Percentiles rank a stretch among this genome's conserved stretches.
These are phyloP conservation scores for Isurus oxyrinchus DNA, from an alignment of 2,113 vertebrate genomes.

Conservation along the genomic window DNA sequence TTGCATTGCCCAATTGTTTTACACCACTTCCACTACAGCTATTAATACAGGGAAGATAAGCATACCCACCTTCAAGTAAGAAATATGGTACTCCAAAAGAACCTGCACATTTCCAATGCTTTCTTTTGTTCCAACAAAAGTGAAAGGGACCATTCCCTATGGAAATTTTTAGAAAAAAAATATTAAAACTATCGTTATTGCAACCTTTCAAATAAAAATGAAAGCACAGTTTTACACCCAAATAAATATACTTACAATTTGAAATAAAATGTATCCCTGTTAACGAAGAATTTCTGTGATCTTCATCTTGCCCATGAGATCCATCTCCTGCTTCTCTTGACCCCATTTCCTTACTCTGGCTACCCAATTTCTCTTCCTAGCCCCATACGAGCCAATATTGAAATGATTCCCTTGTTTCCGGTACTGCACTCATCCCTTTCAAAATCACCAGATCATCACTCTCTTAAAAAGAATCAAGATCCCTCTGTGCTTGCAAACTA, in stretches of 20 bases:
- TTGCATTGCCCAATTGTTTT: background rate
- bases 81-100: slow-evolving; percentile 91
- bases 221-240: background rate
- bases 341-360: background rate
- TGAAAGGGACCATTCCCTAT: slow-evolving; percentile 96
- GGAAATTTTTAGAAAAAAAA: background rate
- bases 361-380: background rate
- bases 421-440: background rate
- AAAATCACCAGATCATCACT: background rate
- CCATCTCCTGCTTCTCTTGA: background rate
- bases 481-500: background rate
- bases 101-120: slow-evolving; percentile 93
- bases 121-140: slow-evolving; percentile 96
- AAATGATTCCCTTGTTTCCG: background rate
- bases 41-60: background rate
- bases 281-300: background rate
- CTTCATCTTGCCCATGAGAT: background rate
- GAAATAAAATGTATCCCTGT: background rate
- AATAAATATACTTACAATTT: background rate
- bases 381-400: background rate
- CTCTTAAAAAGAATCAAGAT: background rate
- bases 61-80: slow-evolving; percentile 85
- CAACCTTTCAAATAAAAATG: background rate
- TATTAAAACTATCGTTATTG: background rate
- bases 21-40: background rate